phyloP scores from a whole-genome alignment of 1,140 invertebrate species.

The Ceratoteleas bidentatus region DNA sequence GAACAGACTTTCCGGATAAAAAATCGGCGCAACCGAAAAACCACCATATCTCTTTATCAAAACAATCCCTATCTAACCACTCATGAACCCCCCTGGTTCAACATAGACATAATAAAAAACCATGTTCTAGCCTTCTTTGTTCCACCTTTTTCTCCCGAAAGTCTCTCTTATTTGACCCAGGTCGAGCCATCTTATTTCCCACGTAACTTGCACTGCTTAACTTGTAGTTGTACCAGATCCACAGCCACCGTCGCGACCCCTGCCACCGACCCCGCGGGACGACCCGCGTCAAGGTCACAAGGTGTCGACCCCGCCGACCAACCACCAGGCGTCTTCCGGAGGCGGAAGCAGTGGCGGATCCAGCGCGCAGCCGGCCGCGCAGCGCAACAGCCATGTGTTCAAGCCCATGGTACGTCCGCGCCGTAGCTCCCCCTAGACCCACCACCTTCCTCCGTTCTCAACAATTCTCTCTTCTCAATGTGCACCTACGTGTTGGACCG shows the following conservation, averaged over 20 bases:
- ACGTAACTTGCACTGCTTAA: slow-evolving; percentile 61
- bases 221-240: slow-evolving; percentile 83
- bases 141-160: too few species aligned
- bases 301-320: slow-evolving; percentile 82
- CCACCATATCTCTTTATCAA: too few species aligned
- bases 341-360: slow-evolving; percentile 76
- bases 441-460: slow-evolving; percentile 29
- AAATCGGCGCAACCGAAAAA: too few species aligned
- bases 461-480: slow-evolving; percentile 48
- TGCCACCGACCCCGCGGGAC: slow-evolving; percentile 92
- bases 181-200: slow-evolving; percentile 40
- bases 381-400: slow-evolving; percentile 90
- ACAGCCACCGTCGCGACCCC: slow-evolving; percentile 86
- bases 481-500: slow-evolving; percentile 35
- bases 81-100: too few species aligned
- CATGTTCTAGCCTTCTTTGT: too few species aligned
- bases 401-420: slow-evolving; percentile 89
- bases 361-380: slow-evolving; percentile 82
- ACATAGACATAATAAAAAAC: too few species aligned
- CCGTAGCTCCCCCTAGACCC: slow-evolving; percentile 8
- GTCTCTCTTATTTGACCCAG: too few species aligned
- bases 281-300: slow-evolving; percentile 84
- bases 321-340: slow-evolving; percentile 75
- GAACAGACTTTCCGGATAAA: too few species aligned
- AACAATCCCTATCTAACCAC: too few species aligned